Base-by-base conservation (phyloP, 2,888 invertebrate genomes). In the Himalopsyche kuldschensis region DNA sequence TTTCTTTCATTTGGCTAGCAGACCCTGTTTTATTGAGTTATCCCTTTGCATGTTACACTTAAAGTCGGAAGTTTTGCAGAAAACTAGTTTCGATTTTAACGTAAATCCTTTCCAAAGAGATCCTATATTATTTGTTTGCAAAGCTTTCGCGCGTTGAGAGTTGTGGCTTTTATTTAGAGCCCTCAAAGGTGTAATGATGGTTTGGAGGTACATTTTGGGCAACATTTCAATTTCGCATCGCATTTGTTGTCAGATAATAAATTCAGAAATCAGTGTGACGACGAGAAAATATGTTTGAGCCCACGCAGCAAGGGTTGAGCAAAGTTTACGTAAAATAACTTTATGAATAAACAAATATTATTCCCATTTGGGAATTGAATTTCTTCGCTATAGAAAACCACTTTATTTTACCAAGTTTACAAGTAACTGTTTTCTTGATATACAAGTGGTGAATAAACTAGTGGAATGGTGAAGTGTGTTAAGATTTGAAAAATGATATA, bases 21-120 rank as follows among this genome's bases (percentile, higher is more conserved):
- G 81, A 82, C 81, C 82, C 83, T 79, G 77, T 83, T 83, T 85
- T 83, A 85, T 84, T 84, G 80, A 77, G 83, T 85, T 85, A 85
- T 84, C 83, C 85, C 80, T 83, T 83, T 75, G 78, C 78, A 47
- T 46, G 78, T 46, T 46, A 30, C 78, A 78, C 78, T 78, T 30
- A 78, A 69, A 69, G 69, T 30, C 27, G 69, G 69, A 69, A 69
- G 69, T 69, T 69, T 69, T 69, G 69, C 27, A 69, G 69, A 69
- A 69, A 69, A 69, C 69, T 69, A 69, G 69, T 69, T 69, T 69
- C 69, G 69, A 69, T 69, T 69, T 27, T 27, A 69, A 69, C 69
- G 69, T 27, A 27, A 69, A 69, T 15, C 27, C 69, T 30, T 69
- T 27, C 20, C 20, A 11, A 27, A 30, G 69, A 27, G 27, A 15